Percentiles rank a stretch among this genome's conserved stretches.
These are phyloP conservation scores for mouse (Mus musculus) DNA, from an alignment of 2,113 vertebrate species.

Conservation along the genomic window DNA sequence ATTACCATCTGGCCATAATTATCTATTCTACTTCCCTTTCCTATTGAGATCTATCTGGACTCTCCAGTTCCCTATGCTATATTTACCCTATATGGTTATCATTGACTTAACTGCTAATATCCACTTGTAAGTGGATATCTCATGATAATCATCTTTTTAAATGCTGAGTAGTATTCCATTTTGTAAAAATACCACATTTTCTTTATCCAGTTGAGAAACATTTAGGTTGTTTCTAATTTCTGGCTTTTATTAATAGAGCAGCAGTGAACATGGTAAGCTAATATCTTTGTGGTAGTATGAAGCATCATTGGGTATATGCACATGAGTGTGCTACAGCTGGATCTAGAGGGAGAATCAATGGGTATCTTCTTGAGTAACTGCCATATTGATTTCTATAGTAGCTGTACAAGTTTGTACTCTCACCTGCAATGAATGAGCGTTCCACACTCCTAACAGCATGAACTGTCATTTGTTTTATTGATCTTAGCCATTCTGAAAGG, in stretches of 20 bases:
- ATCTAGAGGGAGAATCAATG: background rate
- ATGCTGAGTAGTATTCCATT: no score
- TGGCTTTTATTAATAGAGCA: background rate
- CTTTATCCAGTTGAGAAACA: background rate
- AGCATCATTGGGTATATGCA: background rate
- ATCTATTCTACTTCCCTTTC: background rate
- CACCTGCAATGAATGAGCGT: background rate
- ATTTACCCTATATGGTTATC: background rate
- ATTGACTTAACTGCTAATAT: background rate
- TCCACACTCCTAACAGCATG: background rate
- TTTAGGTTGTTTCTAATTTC: background rate
- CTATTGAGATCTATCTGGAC: background rate
- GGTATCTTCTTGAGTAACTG: background rate
- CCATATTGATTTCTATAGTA: background rate
- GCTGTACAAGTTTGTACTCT: background rate
- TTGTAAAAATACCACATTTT: no score
- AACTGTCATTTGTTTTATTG: background rate
- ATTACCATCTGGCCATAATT: background rate
- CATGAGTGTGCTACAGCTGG: background rate
- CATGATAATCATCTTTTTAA: no score
- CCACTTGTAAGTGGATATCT: background rate
- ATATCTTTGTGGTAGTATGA: background rate
- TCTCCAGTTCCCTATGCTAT: background rate
- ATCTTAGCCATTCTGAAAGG: background rate
- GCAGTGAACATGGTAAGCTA: background rate